Conservation (phyloP, 2,797 vertebrate genomes). For the Acestrorhynchus altus region DNA sequence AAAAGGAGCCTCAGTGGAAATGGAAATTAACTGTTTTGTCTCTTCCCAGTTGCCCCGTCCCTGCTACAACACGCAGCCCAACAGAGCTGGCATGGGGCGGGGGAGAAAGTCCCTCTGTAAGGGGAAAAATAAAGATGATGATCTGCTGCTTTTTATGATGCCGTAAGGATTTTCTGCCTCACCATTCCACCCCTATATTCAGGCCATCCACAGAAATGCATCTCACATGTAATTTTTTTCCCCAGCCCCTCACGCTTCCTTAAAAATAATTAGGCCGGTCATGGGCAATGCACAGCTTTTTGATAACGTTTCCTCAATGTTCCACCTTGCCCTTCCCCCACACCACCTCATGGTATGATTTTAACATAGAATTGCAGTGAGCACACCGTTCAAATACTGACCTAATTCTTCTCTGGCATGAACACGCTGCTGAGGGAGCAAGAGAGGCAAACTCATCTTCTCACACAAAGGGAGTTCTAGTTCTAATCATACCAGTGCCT, state of each 20-base stretch:
- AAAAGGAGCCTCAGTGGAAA: conserved; percentile 71
- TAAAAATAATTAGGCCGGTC: conserved; percentile 78
- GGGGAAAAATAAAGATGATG: conserved; percentile 81
- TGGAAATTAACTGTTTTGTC: conserved; percentile 70
- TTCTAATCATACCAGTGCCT: conserved; percentile 49
- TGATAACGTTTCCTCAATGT: conserved; percentile 67
- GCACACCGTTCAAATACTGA: conserved; percentile 75
- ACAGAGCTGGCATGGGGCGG: conserved; percentile 68
- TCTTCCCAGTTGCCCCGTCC: conserved; percentile 65
- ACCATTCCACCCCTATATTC: conserved; percentile 75
- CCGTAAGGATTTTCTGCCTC: conserved; percentile 79
- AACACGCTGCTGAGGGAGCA: conserved; percentile 70
- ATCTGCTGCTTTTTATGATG: conserved; percentile 81
- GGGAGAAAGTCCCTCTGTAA: conserved; percentile 78
- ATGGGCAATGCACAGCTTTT: conserved; percentile 39
- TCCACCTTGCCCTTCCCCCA: conserved; percentile 64
- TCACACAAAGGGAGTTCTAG: conserved; percentile 51
- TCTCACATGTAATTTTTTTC: conserved; percentile 68
- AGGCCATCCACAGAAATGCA: conserved; percentile 77
- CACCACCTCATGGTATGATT: conserved; percentile 65
- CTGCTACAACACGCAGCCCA: conserved; percentile 60
- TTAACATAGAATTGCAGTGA: conserved; percentile 73
- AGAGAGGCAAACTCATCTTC: conserved; percentile 66
- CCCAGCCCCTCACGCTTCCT: conserved; percentile 55
- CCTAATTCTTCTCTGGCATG: conserved; percentile 78